Conservation (phyloP, 2,888 invertebrate species). For the Cybosia mesomella region DNA sequence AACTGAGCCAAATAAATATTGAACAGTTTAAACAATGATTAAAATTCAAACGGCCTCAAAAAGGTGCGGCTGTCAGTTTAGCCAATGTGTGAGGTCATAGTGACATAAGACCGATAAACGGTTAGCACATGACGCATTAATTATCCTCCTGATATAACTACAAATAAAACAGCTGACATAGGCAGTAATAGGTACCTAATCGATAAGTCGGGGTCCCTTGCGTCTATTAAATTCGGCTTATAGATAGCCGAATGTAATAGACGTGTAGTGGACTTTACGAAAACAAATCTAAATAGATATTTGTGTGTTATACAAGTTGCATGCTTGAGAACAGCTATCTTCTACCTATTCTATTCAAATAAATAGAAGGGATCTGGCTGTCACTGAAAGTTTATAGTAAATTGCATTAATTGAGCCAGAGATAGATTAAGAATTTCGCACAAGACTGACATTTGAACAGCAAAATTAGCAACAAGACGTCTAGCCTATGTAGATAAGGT, state of each 20-base stretch:
- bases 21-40: conserved; percentile 13
- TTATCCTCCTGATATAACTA: conserved; percentile 4
- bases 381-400: neutral
- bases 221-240: neutral
- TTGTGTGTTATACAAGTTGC: neutral
- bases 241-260: no score
- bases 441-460: neutral
- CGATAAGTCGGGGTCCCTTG: neutral
- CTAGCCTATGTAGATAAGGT: neutral
- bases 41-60: conserved; percentile 36
- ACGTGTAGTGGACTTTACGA: neutral
- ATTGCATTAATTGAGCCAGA: neutral
- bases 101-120: conserved; percentile 50
- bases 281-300: neutral
- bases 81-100: conserved; percentile 43
- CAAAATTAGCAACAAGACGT: neutral
- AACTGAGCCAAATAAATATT: neutral
- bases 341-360: neutral
- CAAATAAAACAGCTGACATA: neutral
- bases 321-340: neutral
- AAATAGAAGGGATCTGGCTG: neutral
- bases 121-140: conserved; percentile 31
- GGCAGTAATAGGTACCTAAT: neutral
- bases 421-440: neutral
- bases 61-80: conserved; percentile 37